Percentiles rank a stretch among this genome's conserved stretches.
phyloP scores from a whole-genome alignment of 2,888 invertebrate genomes.

The Stomorhina lunata region DNA sequence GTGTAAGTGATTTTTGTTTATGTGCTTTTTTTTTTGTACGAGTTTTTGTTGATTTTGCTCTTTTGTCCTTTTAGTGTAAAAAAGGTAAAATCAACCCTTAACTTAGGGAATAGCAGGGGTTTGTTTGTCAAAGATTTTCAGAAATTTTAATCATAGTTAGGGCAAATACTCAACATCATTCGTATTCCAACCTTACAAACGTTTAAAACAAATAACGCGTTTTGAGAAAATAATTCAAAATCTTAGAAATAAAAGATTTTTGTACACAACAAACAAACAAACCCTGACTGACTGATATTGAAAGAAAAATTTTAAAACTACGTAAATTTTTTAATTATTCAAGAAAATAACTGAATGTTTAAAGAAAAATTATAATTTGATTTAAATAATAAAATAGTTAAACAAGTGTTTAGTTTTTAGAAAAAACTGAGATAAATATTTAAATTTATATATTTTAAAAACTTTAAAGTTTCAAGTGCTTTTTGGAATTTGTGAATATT shows the following conservation, averaged over 20 bases:
- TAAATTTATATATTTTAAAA: neutral
- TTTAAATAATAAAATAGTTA: neutral
- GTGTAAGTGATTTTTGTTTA: conserved; percentile 24
- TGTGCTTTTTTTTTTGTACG: conserved; percentile 27
- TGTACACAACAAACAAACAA: neutral
- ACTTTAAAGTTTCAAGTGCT: neutral
- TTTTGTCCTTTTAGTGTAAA: conserved; percentile 35
- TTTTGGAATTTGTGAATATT: neutral
- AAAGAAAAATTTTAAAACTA: neutral
- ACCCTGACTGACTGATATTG: neutral
- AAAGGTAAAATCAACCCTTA: conserved; percentile 58
- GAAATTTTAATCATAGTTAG: conserved; percentile 60
- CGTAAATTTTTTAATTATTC: neutral
- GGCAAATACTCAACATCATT: conserved; percentile 59
- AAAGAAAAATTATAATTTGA: neutral
- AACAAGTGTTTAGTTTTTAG: conserved; percentile 4
- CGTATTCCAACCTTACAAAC: conserved; percentile 62
- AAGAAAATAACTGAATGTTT: neutral
- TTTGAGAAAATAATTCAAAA: neutral
- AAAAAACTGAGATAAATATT: neutral
- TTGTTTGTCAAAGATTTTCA: conserved; percentile 55
- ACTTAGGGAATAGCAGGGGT: conserved; percentile 1
- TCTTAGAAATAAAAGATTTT: neutral
- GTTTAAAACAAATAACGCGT: conserved; percentile 57
- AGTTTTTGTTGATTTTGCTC: conserved; percentile 46